phyloP scores from a whole-genome alignment of 2,888 invertebrate genomes.

The Isoperla grammatica region DNA sequence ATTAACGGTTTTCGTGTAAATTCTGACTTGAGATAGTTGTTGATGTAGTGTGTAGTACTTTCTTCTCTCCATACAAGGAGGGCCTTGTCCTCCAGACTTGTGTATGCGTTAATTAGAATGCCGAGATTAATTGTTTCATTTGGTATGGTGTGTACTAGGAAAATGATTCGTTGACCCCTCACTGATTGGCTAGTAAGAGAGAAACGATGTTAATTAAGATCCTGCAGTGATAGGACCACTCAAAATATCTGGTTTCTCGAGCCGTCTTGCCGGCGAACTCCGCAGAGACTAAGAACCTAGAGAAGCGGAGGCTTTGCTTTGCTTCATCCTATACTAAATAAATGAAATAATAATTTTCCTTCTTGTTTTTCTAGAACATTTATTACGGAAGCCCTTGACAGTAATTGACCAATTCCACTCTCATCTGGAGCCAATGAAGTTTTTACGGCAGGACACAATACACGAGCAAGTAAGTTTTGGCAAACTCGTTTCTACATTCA shows the following conservation, averaged over 20 bases:
- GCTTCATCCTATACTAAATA: not conserved
- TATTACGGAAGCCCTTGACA: slow-evolving; percentile 78
- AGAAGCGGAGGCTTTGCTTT: not conserved
- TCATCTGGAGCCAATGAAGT: slow-evolving; percentile 89
- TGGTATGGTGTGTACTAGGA: not conserved
- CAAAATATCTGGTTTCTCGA: too few species aligned
- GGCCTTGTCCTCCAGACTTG: too few species aligned
- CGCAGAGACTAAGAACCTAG: too few species aligned
- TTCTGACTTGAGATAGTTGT: not conserved
- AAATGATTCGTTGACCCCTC: slow-evolving; percentile 10
- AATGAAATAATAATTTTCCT: slow-evolving; percentile 4
- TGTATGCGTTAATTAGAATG: too few species aligned
- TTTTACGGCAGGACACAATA: slow-evolving; percentile 70
- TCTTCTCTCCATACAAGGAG: too few species aligned
- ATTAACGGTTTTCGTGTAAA: slow-evolving; percentile 14
- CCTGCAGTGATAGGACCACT: not conserved
- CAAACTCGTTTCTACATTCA: slow-evolving; percentile 13
- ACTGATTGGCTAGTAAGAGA: slow-evolving; percentile 11
- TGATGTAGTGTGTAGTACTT: too few species aligned
- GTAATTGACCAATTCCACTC: slow-evolving; percentile 90
- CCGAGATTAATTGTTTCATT: slow-evolving; percentile 1
- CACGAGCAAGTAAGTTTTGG: slow-evolving; percentile 62
- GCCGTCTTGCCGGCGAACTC: too few species aligned
- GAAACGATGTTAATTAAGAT: slow-evolving; percentile 16
- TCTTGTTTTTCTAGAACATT: slow-evolving; percentile 58